These are phyloP conservation scores for Nomada fucata DNA, from an alignment of 2,888 invertebrate species.

Conservation along the genomic window DNA sequence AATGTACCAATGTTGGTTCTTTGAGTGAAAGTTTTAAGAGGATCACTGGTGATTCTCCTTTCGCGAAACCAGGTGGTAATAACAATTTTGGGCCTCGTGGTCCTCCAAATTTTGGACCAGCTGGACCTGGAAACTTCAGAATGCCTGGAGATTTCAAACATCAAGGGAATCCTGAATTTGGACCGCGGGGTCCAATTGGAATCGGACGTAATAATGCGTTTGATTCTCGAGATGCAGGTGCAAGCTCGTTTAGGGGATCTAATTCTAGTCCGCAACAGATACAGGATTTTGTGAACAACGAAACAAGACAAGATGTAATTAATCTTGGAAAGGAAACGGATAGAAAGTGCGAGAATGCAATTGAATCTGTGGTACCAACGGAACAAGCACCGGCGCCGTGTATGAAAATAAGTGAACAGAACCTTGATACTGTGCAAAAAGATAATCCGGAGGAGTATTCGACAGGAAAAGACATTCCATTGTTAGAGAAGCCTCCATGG, in stretches of 20 bases:
- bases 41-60: slow-evolving; percentile 78
- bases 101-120: slow-evolving; percentile 51
- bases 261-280: slow-evolving; percentile 39
- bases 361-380: slow-evolving; percentile 5
- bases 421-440: slow-evolving; percentile 9
- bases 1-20: slow-evolving; percentile 74
- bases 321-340: slow-evolving; percentile 11
- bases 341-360: slow-evolving; percentile 13
- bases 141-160: slow-evolving; percentile 63
- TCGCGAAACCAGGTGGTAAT: slow-evolving; percentile 54
- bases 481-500: slow-evolving; percentile 73
- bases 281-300: slow-evolving; percentile 23
- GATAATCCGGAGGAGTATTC: slow-evolving; percentile 25
- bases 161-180: slow-evolving; percentile 60
- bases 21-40: slow-evolving; percentile 81
- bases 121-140: slow-evolving; percentile 55
- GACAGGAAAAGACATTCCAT: slow-evolving; percentile 51
- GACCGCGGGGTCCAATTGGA: slow-evolving; percentile 51
- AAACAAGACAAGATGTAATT: slow-evolving; percentile 2
- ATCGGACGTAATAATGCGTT: slow-evolving; percentile 50
- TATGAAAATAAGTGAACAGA: slow-evolving; percentile 34
- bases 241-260: slow-evolving; percentile 36
- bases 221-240: slow-evolving; percentile 34
- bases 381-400: slow-evolving; percentile 11
- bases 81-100: slow-evolving; percentile 44